These are phyloP conservation scores for Hycleus cichorii DNA, from an alignment of 1,140 invertebrate species.

Conservation along the genomic window DNA sequence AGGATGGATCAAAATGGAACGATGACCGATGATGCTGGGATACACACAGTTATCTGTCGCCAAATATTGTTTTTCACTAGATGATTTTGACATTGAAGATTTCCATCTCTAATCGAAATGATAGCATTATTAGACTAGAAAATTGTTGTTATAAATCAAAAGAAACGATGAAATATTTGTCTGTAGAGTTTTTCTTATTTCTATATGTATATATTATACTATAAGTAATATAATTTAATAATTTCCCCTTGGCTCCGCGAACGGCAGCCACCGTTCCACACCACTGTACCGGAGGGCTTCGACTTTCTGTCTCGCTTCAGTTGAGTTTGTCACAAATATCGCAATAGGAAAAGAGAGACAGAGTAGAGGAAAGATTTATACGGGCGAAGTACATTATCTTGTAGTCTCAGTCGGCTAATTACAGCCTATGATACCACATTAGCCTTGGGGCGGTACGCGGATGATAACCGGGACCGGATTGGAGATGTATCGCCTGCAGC, in stretches of 20 bases:
- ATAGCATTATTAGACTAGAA: background rate
- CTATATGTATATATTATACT: background rate
- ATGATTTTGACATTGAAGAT: too few relatives aligned
- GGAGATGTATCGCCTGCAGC: constrained; percentile 34
- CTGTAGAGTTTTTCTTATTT: background rate
- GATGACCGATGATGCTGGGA: constrained; percentile 8
- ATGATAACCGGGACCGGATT: constrained; percentile 37
- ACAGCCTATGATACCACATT: constrained; percentile 47
- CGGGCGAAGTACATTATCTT: constrained; percentile 48
- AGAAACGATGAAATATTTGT: background rate
- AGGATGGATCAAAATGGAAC: constrained; percentile 5
- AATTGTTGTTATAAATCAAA: background rate
- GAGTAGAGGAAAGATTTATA: constrained; percentile 43
- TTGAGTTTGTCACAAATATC: constrained; percentile 5
- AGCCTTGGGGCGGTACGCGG: constrained; percentile 37
- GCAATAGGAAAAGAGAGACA: constrained; percentile 27
- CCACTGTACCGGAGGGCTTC: constrained; percentile 17
- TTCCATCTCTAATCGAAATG: background rate
- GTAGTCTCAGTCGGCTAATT: constrained; percentile 49
- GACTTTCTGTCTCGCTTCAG: constrained; percentile 15
- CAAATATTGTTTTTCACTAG: too few relatives aligned
- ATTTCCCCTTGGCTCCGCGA: constrained; percentile 26
- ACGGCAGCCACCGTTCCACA: constrained; percentile 21
- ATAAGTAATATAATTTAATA: constrained; percentile 29
- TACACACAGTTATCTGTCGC: too few relatives aligned